phyloP scores from a whole-genome alignment of 2,113 vertebrate species.

The Labeo catla region DNA sequence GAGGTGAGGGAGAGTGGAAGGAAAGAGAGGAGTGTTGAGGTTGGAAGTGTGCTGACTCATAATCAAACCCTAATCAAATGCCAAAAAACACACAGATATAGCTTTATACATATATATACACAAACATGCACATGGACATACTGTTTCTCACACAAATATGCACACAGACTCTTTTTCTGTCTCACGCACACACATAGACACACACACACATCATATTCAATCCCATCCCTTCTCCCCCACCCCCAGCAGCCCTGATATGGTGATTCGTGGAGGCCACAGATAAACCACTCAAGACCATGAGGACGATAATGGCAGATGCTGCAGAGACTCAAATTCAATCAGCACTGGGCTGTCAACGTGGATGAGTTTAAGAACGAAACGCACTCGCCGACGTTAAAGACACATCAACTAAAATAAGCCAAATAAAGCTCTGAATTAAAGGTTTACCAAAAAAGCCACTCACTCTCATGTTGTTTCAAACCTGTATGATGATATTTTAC shows the following conservation, averaged over 20 bases:
- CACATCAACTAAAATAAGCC: background rate
- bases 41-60: slow-evolving; percentile 58
- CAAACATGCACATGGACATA: slow-evolving; percentile 34
- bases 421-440: background rate
- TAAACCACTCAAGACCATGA: slow-evolving; percentile 79
- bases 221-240: slow-evolving; percentile 8
- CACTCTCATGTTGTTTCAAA: background rate
- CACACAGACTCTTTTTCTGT: background rate
- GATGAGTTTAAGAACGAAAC: slow-evolving; percentile 78
- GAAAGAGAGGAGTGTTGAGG: slow-evolving; percentile 29
- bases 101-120: slow-evolving; percentile 16
- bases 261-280: slow-evolving; percentile 69
- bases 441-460: background rate
- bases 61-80: slow-evolving; percentile 57
- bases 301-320: slow-evolving; percentile 77
- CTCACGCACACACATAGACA: background rate
- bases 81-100: slow-evolving; percentile 35
- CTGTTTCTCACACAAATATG: background rate
- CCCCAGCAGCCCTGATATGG: slow-evolving; percentile 68
- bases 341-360: slow-evolving; percentile 70
- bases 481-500: background rate
- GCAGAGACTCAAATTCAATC: slow-evolving; percentile 80
- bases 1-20: slow-evolving; percentile 54
- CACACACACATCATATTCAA: background rate
- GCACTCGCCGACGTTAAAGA: slow-evolving; percentile 69